Percentiles rank a stretch among this genome's conserved stretches.
Evolutionary conservation across 2,113 vertebrate species (phyloP).

Genomic region (Podarcis muralis): DNA sequence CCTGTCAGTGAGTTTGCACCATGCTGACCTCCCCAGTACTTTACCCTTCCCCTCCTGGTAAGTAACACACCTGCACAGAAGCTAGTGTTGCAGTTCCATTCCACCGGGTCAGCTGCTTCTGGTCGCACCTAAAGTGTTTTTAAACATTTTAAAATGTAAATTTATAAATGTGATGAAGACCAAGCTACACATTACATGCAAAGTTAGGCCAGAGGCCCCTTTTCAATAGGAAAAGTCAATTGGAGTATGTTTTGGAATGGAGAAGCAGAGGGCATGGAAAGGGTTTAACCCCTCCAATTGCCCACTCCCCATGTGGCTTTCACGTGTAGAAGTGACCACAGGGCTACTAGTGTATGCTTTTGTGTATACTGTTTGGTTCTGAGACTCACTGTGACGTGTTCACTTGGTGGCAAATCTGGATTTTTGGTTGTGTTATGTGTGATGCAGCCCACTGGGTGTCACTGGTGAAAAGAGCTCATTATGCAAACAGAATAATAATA

Average conservation of each 20-base stretch:
- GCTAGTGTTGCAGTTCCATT: too few relatives aligned
- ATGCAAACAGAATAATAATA: not conserved
- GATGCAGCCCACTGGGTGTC: not conserved
- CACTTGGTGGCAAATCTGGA: not conserved
- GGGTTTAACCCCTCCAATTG: not conserved
- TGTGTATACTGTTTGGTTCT: not conserved
- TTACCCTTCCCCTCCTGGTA: too few relatives aligned
- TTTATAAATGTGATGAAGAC: not conserved
- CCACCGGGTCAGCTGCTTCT: too few relatives aligned
- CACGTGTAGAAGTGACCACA: not conserved
- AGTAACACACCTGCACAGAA: too few relatives aligned
- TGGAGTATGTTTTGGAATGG: not conserved
- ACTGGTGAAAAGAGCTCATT: not conserved
- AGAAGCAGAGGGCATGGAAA: not conserved
- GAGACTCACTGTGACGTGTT: not conserved
- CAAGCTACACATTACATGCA: not conserved
- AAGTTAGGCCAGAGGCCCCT: not conserved
- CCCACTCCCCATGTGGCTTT: not conserved
- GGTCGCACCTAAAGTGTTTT: not conserved
- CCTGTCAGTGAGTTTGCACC: too few relatives aligned
- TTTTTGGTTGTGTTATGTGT: not conserved
- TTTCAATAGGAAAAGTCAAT: not conserved
- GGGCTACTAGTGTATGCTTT: not conserved
- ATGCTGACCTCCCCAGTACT: too few relatives aligned
- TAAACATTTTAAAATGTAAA: not conserved